Base-by-base conservation (phyloP, 2,113 vertebrate genomes). In the Chionodraco myersi region DNA sequence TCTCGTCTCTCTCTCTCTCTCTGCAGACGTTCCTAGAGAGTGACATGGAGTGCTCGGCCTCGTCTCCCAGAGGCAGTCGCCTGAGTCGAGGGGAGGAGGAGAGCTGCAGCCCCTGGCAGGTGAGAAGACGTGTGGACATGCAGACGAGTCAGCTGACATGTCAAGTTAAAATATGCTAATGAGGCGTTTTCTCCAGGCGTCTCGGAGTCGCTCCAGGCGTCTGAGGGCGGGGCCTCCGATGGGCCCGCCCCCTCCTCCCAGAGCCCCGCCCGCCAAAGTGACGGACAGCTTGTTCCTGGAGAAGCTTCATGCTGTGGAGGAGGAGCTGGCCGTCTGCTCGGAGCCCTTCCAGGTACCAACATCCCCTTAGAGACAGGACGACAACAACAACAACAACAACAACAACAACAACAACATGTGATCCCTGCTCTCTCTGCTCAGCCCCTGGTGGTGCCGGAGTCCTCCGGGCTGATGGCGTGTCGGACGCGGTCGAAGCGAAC, bases 401-500 rank as follows among this genome's bases (percentile, higher is more conserved):
- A n/a, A n/a, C n/a, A n/a, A n/a, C n/a, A n/a, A n/a, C n/a, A 30
- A 30, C 26, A 30, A 30, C 3, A 30, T 30, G 26, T 30, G 3
- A 30, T 0, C 26, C 26, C 26, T 30, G 26, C 26, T 30, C 26
- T 30, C 26, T 30, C 26, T 30, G 26, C 26, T 30, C 26, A 30
- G 26, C 26, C 26, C 26, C 26, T 30, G 26, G 26, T 30, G 26
- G 26, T 30, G 26, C 26, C 26, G 26, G 26, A 30, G 26, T 30
- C 26, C 26, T 71, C 34, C 87, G 97, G 96, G 65, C 93, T 98
- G 73, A 97, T 99, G 41, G 97, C 97, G 2, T 96, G 94, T 81
- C 92, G 98, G 4, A 99, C 98, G 0, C 96, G 98, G 0, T 99
- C 98, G 0, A 99, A 99, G 89, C 92, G 97, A 13, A 96, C 98